Percentiles rank a stretch among this genome's conserved stretches.
Evolutionary conservation across 2,113 vertebrate genomes (phyloP).

Genomic region (Apeltes quadracus): DNA sequence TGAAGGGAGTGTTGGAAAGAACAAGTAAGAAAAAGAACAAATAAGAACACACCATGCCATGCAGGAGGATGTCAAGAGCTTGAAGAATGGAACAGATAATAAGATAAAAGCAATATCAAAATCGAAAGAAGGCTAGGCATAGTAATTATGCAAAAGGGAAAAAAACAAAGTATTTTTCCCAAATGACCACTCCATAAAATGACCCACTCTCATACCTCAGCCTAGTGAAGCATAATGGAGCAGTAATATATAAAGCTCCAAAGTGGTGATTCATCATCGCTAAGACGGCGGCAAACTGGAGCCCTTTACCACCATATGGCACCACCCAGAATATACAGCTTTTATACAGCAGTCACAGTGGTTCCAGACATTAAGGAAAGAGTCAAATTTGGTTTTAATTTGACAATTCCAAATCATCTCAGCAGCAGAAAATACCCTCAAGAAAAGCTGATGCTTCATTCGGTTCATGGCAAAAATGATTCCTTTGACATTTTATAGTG

Average conservation of each 20-base stretch:
- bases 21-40: conserved; percentile 1
- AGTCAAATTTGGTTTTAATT: conserved; percentile 44
- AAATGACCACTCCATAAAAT: conserved; percentile 36
- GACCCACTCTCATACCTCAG: conserved; percentile 43
- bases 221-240: conserved; percentile 53
- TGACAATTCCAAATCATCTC: conserved; percentile 29
- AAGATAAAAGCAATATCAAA: conserved; percentile 33
- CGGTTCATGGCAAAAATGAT: not conserved
- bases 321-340: conserved; percentile 29
- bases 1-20: not conserved
- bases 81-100: conserved; percentile 38
- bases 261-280: conserved; percentile 46
- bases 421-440: conserved; percentile 14
- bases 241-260: conserved; percentile 30
- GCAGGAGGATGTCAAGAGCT: not conserved
- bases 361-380: conserved; percentile 19
- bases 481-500: conserved; percentile 19
- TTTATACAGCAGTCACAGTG: conserved; percentile 9
- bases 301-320: conserved; percentile 40
- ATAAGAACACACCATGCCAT: conserved; percentile 3
- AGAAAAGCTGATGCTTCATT: conserved; percentile 16
- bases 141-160: conserved; percentile 43
- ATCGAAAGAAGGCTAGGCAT: conserved; percentile 4
- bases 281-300: conserved; percentile 21
- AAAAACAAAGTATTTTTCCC: conserved; percentile 37